Evolutionary conservation across 2,113 vertebrate genomes (phyloP).

Genomic region (Delphinus delphis): DNA sequence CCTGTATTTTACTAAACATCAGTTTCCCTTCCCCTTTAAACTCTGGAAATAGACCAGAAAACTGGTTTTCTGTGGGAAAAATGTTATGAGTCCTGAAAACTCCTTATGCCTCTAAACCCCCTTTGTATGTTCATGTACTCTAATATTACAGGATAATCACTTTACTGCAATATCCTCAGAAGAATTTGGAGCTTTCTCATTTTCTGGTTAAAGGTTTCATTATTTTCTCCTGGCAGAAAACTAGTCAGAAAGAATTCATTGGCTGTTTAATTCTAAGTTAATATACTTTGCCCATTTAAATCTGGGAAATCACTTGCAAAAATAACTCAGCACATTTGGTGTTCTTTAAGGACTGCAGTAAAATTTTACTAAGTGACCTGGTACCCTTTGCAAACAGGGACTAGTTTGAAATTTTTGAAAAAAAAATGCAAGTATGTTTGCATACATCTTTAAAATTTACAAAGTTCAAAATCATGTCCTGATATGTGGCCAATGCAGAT

Average conservation of each 20-base stretch:
- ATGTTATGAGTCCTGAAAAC: slow-evolving; percentile 18
- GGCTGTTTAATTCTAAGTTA: slow-evolving; percentile 74
- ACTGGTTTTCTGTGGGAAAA: slow-evolving; percentile 35
- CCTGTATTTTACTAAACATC: slow-evolving; percentile 8
- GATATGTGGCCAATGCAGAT: not conserved
- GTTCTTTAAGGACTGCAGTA: slow-evolving; percentile 44
- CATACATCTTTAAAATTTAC: slow-evolving; percentile 44
- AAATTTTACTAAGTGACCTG: slow-evolving; percentile 12
- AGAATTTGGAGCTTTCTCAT: slow-evolving; percentile 68
- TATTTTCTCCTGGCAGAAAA: slow-evolving; percentile 71
- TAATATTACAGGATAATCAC: slow-evolving; percentile 67
- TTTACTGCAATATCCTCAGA: slow-evolving; percentile 64
- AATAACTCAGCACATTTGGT: slow-evolving; percentile 62
- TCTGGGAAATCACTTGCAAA: slow-evolving; percentile 68
- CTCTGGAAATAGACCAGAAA: slow-evolving; percentile 57
- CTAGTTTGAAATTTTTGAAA: slow-evolving; percentile 53
- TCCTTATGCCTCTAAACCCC: slow-evolving; percentile 57
- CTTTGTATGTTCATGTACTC: slow-evolving; percentile 36
- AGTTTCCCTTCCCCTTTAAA: slow-evolving; percentile 35
- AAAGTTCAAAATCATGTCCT: slow-evolving; percentile 40
- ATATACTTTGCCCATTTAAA: slow-evolving; percentile 67
- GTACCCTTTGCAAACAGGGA: slow-evolving; percentile 35
- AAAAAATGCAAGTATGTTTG: slow-evolving; percentile 55
- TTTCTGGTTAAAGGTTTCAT: slow-evolving; percentile 76
- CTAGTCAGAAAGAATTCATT: slow-evolving; percentile 72